These are phyloP conservation scores for Trematomus loennbergii DNA, from an alignment of 2,113 vertebrate genomes.

Conservation along the genomic window DNA sequence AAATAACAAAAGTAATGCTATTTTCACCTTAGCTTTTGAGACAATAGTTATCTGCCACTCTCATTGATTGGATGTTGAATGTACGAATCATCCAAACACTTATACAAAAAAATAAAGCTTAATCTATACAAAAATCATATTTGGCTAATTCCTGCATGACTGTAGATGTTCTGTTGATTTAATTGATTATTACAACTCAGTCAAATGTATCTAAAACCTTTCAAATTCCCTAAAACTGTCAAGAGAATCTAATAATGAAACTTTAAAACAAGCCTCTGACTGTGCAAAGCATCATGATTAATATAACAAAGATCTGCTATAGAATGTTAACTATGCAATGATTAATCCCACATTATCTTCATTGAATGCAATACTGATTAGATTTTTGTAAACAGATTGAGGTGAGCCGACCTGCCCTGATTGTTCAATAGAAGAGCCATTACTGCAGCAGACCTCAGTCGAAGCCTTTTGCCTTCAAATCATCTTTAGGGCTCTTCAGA, in stretches of 20 bases:
- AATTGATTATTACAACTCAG: neutral
- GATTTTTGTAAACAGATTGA: conserved; percentile 1
- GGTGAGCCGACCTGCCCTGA: neutral
- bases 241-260: conserved; percentile 27
- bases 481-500: neutral
- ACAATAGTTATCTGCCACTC: no score
- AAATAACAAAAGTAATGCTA: no score
- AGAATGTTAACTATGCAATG: neutral
- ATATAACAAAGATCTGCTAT: neutral
- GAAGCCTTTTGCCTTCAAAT: neutral
- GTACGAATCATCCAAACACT: no score
- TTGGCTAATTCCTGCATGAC: neutral
- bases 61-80: no score
- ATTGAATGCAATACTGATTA: conserved; percentile 16
- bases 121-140: neutral
- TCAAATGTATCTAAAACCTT: neutral
- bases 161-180: neutral
- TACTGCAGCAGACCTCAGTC: conserved; percentile 1
- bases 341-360: conserved; percentile 40
- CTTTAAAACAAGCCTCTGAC: neutral
- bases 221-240: conserved; percentile 18
- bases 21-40: no score
- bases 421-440: conserved; percentile 15
- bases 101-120: no score
- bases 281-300: neutral